These are phyloP conservation scores for Drosophila baimaii DNA, from an alignment of 1,140 invertebrate species.

Conservation along the genomic window DNA sequence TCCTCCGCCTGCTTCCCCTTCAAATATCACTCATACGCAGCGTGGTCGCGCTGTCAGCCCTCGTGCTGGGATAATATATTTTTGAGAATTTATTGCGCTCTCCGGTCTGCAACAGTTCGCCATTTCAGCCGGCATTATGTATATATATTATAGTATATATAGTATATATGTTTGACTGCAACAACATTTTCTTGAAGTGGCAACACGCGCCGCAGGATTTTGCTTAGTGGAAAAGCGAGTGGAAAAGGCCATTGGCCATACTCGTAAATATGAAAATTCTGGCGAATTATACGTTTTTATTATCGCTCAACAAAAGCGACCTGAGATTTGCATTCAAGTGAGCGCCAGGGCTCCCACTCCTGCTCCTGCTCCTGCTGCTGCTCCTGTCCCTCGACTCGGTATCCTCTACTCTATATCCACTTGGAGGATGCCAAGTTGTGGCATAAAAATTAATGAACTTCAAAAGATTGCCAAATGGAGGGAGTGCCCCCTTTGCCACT, in stretches of 20 bases:
- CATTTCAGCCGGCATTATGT: conserved; percentile 26
- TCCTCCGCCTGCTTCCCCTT: not conserved
- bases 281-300: conserved; percentile 61
- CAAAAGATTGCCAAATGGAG: conserved; percentile 39
- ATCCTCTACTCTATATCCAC: conserved; percentile 36
- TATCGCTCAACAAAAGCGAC: conserved; percentile 59
- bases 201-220: conserved; percentile 57
- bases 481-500: not conserved
- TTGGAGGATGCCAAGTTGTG: conserved; percentile 62
- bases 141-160: conserved; percentile 4
- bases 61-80: conserved; percentile 44
- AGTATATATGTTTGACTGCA: conserved; percentile 12
- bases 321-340: conserved; percentile 70
- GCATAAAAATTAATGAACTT: conserved; percentile 78
- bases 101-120: conserved; percentile 33
- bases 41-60: conserved; percentile 46
- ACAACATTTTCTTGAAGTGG: conserved; percentile 46
- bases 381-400: too few relatives aligned
- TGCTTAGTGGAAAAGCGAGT: conserved; percentile 3
- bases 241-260: conserved; percentile 45
- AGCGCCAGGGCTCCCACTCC: too few relatives aligned
- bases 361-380: too few relatives aligned
- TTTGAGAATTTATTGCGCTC: conserved; percentile 59
- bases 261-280: conserved; percentile 63
- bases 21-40: conserved; percentile 46